Evolutionary conservation across 2,113 vertebrate genomes (phyloP).

Genomic region (Clarias magur): DNA sequence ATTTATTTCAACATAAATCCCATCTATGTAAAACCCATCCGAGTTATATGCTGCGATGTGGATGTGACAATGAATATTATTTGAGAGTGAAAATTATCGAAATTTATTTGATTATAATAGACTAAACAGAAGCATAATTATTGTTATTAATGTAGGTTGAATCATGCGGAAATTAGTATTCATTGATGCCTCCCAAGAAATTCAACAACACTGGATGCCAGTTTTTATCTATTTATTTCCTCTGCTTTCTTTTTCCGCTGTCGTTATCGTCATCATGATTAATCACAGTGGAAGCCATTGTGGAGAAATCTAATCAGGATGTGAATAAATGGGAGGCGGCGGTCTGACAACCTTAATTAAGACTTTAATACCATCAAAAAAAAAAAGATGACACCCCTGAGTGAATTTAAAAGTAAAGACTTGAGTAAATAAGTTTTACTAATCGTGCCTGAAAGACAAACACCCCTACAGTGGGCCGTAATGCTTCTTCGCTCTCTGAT

Average conservation of each 20-base stretch:
- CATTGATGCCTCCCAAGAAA: not conserved
- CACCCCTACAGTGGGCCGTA: not conserved
- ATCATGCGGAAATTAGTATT: not conserved
- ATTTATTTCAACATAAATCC: not conserved
- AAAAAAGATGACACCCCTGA: not conserved
- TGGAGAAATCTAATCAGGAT: not conserved
- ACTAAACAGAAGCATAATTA: not conserved
- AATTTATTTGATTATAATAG: not conserved
- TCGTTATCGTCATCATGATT: not conserved
- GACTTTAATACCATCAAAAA: not conserved
- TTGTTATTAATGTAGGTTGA: not conserved
- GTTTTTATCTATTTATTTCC: not conserved
- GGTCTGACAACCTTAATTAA: not conserved
- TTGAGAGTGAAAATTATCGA: not conserved
- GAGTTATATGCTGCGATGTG: not conserved
- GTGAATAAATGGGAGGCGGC: not conserved
- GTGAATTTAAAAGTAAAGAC: not conserved
- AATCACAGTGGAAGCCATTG: not conserved
- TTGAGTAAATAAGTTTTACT: not conserved
- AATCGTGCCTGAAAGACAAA: not conserved
- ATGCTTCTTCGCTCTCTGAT: not conserved
- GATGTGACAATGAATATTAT: not conserved
- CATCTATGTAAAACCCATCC: not conserved
- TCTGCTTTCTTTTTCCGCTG: not conserved
- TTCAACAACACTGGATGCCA: not conserved